A percentile compares a stretch with the other conserved stretches of the same genome.
Evolutionary conservation across 1,140 invertebrate genomes (phyloP).

Genomic region (Acyrthosiphon pisum): DNA sequence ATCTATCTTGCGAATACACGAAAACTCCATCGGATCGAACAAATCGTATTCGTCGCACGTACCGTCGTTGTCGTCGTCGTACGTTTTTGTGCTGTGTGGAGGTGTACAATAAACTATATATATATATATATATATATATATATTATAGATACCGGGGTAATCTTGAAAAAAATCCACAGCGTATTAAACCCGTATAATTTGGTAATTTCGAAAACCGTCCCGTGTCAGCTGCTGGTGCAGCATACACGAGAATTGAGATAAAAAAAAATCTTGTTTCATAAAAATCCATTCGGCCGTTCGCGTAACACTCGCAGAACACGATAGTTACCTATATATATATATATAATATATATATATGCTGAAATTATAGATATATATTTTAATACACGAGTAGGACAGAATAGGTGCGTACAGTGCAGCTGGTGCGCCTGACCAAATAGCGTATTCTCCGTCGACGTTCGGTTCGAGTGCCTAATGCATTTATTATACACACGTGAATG

Average conservation of each 20-base stretch:
- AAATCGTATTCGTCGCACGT: constrained; percentile 31
- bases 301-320: neutral
- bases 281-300: neutral
- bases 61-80: neutral
- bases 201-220: constrained; percentile 7
- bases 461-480: neutral
- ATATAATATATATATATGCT: neutral
- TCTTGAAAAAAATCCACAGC: neutral
- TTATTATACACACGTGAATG: neutral
- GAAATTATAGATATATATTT: neutral
- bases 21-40: constrained; percentile 24
- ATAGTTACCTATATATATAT: neutral
- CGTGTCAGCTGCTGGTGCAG: neutral
- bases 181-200: constrained; percentile 21
- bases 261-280: neutral
- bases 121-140: neutral
- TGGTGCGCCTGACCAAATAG: neutral
- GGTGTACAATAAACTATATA: neutral
- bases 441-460: neutral
- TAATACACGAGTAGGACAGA: neutral
- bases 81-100: neutral
- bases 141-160: neutral
- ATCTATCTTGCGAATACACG: neutral
- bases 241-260: neutral
- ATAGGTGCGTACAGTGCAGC: neutral